Conservation (phyloP, 2,888 invertebrate genomes). For the Augochlorella aurata region DNA sequence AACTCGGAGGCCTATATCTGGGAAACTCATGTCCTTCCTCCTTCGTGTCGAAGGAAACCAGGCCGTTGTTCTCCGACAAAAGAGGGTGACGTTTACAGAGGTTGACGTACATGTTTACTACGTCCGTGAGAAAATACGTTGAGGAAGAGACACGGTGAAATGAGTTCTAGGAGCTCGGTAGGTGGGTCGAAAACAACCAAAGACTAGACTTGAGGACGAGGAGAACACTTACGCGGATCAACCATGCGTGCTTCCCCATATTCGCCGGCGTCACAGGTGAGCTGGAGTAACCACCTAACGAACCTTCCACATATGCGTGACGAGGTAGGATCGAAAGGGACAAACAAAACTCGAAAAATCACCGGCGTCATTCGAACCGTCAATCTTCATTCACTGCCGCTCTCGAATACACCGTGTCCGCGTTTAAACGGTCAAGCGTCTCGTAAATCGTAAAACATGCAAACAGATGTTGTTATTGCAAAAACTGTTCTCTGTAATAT, state of each 20-base stretch:
- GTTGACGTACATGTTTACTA: conserved; percentile 47
- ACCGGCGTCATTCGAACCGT: conserved; percentile 6
- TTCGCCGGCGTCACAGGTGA: conserved; percentile 72
- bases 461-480: conserved; percentile 4
- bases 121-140: conserved; percentile 70
- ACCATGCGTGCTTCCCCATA: conserved; percentile 78
- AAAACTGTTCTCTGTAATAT: neutral
- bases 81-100: conserved; percentile 45
- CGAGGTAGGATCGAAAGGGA: conserved; percentile 22
- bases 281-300: conserved; percentile 58
- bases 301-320: conserved; percentile 48
- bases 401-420: neutral
- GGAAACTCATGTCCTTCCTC: neutral
- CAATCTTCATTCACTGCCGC: conserved; percentile 4
- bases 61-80: conserved; percentile 13
- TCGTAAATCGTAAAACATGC: neutral
- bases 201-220: conserved; percentile 67
- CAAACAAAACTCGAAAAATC: neutral
- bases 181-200: conserved; percentile 60
- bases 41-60: conserved; percentile 27
- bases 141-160: conserved; percentile 31
- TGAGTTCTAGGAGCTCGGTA: conserved; percentile 43
- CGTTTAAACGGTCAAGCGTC: neutral
- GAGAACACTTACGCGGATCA: conserved; percentile 73
- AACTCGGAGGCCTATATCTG: neutral